Base-by-base conservation (phyloP, 2,797 vertebrate genomes). In the Pseudomugil gertrudae region DNA sequence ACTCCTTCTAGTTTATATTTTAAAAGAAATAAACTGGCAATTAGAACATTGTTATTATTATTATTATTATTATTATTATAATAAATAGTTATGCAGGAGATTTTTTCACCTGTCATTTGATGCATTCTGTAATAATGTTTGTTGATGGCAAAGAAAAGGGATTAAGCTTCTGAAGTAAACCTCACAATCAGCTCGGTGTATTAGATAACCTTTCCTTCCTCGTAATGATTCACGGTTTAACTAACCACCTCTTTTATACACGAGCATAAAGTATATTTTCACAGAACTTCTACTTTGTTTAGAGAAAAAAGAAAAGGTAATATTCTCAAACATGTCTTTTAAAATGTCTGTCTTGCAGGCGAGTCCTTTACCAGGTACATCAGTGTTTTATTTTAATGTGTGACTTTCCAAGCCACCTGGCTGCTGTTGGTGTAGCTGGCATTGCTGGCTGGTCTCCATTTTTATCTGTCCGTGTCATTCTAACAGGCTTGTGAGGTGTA, bases 351-450 rank as follows among this genome's bases (percentile, higher is more conserved):
- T 87, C 61, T 88, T 87, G 4, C 90, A 92, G 92, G 85, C 21
- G 76, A 78, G 76, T 63, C 57, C 78, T 87, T 89, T 63, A 88
- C 73, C 89, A 92, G 92, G 91, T 93, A 90, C 75, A 75, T 57
- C 51, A 59, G 58, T 76, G 66, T 53, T 79, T 83, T 81, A 53
- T 84, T 79, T 82, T 50, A 45, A 45, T 62, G 74, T 87, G 83
- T 89, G 69, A 77, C 76, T 87, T 80, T 83, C 14, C 17, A 74
- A 66, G n/a, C 68, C 17, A 72, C 73, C 57, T 52, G 45, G 84
- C 84, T 72, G 80, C 77, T 85, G 64, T 65, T 27, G 73, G 74
- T 84, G 83, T 68, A 73, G 62, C 74, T 60, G 72, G 76, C 78
- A 72, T 29, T 80, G 84, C 65, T 77, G 80, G 74, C 67, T 33